A percentile compares a stretch with the other conserved stretches of the same genome.
Evolutionary conservation across 2,797 vertebrate species (phyloP).

Genomic region (Sebastes umbrosus): DNA sequence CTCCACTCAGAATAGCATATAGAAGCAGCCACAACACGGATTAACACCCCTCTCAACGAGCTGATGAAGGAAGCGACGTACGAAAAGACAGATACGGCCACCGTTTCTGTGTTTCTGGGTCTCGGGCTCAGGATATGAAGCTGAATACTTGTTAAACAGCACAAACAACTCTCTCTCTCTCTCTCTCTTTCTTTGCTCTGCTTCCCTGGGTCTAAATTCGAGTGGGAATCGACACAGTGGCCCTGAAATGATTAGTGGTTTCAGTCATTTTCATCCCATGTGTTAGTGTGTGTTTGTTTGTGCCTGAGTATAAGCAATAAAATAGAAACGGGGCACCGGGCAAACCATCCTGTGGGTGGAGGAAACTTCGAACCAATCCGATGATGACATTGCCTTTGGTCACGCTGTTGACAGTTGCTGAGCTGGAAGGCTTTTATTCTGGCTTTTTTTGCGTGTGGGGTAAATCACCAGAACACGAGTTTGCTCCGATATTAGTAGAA

Average conservation of each 20-base stretch:
- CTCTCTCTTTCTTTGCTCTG: background rate
- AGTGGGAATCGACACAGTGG: constrained; percentile 61
- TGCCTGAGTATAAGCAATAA: constrained; percentile 55
- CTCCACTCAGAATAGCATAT: constrained; percentile 23
- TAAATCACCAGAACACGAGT: constrained; percentile 52
- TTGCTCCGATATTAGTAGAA: constrained; percentile 32
- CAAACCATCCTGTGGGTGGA: constrained; percentile 69
- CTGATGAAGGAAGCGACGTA: background rate
- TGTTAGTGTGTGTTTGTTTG: constrained; percentile 66
- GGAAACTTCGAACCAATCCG: constrained; percentile 62
- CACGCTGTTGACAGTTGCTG: constrained; percentile 68
- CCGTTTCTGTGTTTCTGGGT: background rate
- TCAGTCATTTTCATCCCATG: constrained; percentile 62
- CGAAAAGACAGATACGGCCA: background rate
- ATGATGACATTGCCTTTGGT: constrained; percentile 68
- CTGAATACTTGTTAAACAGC: background rate
- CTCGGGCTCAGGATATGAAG: background rate
- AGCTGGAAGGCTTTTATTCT: constrained; percentile 62
- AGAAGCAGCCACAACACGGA: constrained; percentile 17
- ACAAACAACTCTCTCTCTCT: constrained; percentile 1
- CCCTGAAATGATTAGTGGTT: constrained; percentile 72
- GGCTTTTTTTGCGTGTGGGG: constrained; percentile 56
- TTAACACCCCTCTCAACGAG: constrained; percentile 31
- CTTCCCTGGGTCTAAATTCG: background rate
- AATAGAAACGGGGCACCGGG: constrained; percentile 57